These are phyloP conservation scores for Omphaloscelis lunosa DNA, from an alignment of 2,888 invertebrate species.

Conservation along the genomic window DNA sequence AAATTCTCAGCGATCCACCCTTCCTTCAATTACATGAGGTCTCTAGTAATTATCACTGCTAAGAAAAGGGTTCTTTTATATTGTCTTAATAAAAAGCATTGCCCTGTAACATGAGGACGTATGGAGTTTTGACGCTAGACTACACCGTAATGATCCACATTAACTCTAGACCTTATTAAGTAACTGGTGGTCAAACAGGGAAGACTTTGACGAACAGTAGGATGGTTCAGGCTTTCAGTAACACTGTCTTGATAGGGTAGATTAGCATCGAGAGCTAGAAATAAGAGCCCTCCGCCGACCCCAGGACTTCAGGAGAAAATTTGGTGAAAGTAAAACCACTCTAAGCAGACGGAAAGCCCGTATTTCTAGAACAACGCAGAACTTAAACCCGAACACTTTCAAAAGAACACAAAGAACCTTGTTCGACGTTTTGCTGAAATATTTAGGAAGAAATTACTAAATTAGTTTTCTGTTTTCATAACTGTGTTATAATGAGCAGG, in stretches of 20 bases:
- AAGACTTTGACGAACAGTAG: background rate
- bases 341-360: background rate
- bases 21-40: background rate
- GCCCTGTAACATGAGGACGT: no score
- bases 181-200: background rate
- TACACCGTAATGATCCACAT: background rate
- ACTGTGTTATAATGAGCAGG: background rate
- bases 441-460: conserved; percentile 4
- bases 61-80: background rate
- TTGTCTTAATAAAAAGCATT: background rate
- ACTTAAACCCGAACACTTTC: background rate
- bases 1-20: background rate
- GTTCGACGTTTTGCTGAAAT: background rate
- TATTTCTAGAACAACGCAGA: background rate
- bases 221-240: background rate
- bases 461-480: conserved; percentile 17
- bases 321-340: no score
- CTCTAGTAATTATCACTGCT: background rate
- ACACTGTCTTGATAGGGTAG: background rate
- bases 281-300: background rate
- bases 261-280: background rate
- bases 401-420: background rate
- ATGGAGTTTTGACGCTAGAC: background rate
- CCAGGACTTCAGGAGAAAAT: background rate
- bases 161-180: background rate